A percentile compares a stretch with the other conserved stretches of the same genome.
These are phyloP conservation scores for Pseudomugil tenellus DNA, from an alignment of 2,797 vertebrate species.

Conservation along the genomic window DNA sequence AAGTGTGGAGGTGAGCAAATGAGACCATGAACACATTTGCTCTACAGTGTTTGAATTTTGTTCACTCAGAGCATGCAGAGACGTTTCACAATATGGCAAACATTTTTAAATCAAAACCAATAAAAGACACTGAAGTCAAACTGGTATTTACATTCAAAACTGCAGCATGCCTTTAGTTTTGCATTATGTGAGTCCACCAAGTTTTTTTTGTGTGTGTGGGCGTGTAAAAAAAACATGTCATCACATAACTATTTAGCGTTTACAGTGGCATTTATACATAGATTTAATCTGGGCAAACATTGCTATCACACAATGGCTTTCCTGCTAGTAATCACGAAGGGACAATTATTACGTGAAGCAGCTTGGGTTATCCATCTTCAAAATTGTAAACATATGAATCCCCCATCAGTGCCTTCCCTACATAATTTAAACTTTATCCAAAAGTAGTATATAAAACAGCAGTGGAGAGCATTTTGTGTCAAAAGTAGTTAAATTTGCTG, in stretches of 20 bases:
- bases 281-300: neutral
- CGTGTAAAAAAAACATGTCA: neutral
- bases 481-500: constrained; percentile 18
- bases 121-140: no score
- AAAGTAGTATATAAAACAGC: constrained; percentile 18
- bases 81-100: no score
- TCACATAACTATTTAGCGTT: neutral
- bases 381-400: neutral
- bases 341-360: neutral
- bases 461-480: constrained; percentile 21
- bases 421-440: constrained; percentile 1
- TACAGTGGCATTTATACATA: neutral
- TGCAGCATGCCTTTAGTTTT: no score
- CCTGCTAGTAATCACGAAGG: neutral
- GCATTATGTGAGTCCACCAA: no score
- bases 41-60: no score
- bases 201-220: no score
- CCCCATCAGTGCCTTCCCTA: neutral
- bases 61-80: no score
- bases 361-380: neutral
- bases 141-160: no score
- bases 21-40: no score
- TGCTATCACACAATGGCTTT: neutral
- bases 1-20: no score
- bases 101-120: no score